Evolutionary conservation across 2,888 invertebrate genomes (phyloP), one percentile per base, ranked within the genome.

Genomic region (Drosophila incognita): DNA sequence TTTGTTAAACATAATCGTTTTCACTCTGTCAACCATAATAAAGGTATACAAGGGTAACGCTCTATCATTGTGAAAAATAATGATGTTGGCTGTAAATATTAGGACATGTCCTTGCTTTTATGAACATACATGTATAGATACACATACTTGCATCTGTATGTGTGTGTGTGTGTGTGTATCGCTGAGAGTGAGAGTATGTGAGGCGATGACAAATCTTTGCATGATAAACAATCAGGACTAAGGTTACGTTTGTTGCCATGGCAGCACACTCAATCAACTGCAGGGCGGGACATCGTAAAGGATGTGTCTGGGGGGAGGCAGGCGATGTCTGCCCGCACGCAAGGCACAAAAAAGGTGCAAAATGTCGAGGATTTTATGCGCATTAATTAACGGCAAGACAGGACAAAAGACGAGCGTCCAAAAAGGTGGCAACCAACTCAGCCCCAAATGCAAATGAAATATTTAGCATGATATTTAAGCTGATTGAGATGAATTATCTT

Each of bases 401-500:
- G 59, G 36, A 60, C 51, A 68, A 66, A 66, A 53, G 53, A n/a
- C 35, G 36, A 29, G 21, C 56, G 36, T 42, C 24, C 46, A 15
- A 46, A 48, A 63, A 63, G 48, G 21, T 31, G 54, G 11, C 51
- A 24, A 42, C 24, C 24, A 24, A 46, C 46, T 8, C 46, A 24
- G 4, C 7, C 27, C 27, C n/a, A 49, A 67, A 74, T 70, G 77
- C 69, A 89, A 83, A 84, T 85, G 67, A 84, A 87, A 79, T 84
- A 81, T 89, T 88, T 70, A 81, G 71, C 72, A 58, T 74, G 79
- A 86, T 79, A 83, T 89, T 87, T 89, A 87, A 89, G 82, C 87
- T 78, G 85, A 85, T 85, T 87, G 85, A 89, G 82, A 85, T 82
- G 77, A 85, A 85, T 85, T 84, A 89, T 76, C 82, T 75, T 66